Base-by-base conservation (phyloP, 2,888 invertebrate species). In the Drosophila picticornis region DNA sequence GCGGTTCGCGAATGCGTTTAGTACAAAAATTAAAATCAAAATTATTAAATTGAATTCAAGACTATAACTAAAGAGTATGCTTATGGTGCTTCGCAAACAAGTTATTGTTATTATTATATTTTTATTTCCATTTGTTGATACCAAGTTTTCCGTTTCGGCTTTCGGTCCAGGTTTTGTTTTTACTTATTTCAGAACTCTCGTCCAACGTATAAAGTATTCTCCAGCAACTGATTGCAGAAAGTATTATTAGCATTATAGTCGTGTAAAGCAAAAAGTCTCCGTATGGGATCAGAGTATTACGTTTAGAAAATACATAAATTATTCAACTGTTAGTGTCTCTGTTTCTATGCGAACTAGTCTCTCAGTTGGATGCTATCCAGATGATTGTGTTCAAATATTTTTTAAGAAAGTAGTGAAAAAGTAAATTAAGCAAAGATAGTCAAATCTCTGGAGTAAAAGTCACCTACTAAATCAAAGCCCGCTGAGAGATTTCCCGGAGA, bases 1-100 rank as follows among this genome's bases (percentile, higher is more conserved):
- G 19, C 50, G 11, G 38, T 38, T 36, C 48, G 56, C 66, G 67
- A 60, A 40, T 81, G 62, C 46, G n/a, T 40, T 48, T 29, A 48
- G 36, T 36, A 4, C 13, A 63, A 46, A 13, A 56, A 63, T 63
- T 63, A 40, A 57, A 43, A n/a, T n/a, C n/a, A n/a, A n/a, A n/a
- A n/a, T n/a, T n/a, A 5, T 51, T 22, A 58, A 16, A 32, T 71
- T n/a, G 7, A n/a, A 51, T 55, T 43, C 2, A 69, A 34, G 10
- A 2, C 22, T 6, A 1, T 34, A 53, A 19, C 6, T n/a, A 22
- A 22, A 22, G 25, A 0, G 7, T 51, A 11, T 29, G 3, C 2
- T 6, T 11, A 2, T 22, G 1, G 4, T 52, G 22, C 32, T 55
- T 34, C 3, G 9, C 22, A 19, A n/a, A 3, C 10, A 27, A 9